Conservation (phyloP, 2,888 invertebrate species). For the Amphipoea oculea region DNA sequence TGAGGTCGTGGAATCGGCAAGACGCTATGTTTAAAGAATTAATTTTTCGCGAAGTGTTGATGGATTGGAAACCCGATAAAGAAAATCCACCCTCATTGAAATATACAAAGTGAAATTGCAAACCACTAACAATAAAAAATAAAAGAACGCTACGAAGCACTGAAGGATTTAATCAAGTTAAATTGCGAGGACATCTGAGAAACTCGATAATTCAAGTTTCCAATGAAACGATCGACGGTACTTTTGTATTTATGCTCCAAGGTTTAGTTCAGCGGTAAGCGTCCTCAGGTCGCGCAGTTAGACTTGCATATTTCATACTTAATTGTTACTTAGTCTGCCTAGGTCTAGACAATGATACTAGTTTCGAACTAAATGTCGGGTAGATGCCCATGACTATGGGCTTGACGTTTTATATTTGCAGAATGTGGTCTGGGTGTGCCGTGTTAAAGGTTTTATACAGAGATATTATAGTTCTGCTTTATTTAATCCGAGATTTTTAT, state of each 20-base stretch:
- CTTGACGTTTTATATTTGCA: background rate
- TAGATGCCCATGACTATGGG: background rate
- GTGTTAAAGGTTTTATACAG: background rate
- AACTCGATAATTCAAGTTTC: constrained; percentile 47
- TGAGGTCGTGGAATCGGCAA: background rate
- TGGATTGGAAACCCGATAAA: background rate
- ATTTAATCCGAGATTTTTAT: constrained; percentile 5
- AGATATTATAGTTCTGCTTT: background rate
- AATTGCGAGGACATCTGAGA: constrained; percentile 33
- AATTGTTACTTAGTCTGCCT: constrained; percentile 22
- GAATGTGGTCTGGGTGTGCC: background rate
- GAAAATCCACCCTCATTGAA: background rate
- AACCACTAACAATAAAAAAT: background rate
- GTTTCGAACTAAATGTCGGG: background rate
- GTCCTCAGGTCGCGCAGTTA: background rate
- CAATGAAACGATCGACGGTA: constrained; percentile 43
- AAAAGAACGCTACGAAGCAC: background rate
- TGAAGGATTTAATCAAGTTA: constrained; percentile 25
- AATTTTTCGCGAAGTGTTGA: background rate
- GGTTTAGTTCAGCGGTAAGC: constrained; percentile 40
- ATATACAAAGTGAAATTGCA: background rate
- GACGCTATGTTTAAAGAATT: background rate
- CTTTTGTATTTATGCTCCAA: constrained; percentile 52
- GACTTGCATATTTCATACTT: constrained; percentile 42
- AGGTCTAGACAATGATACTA: background rate